Conservation (phyloP, 2,888 invertebrate genomes). For the Drosophila helvetica region DNA sequence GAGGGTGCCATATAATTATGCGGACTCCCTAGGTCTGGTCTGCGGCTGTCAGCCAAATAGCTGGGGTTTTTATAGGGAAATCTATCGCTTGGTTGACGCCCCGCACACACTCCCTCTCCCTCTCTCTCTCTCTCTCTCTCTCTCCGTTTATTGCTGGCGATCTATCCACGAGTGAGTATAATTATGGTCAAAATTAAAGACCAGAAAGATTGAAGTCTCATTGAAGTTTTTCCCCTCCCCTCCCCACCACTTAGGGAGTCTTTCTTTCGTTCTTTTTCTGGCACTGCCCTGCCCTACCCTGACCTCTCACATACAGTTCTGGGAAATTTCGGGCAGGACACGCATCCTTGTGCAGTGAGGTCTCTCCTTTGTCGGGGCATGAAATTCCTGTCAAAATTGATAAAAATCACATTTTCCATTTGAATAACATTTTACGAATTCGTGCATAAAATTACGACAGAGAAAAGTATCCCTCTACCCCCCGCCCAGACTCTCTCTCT, state of each 20-base stretch:
- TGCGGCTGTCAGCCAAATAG: constrained; percentile 57
- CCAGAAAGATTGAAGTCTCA: background rate
- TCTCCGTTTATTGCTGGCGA: constrained; percentile 2
- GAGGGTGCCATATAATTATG: constrained; percentile 71
- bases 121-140: constrained; percentile 25
- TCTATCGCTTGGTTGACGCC: constrained; percentile 56
- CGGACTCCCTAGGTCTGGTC: constrained; percentile 2
- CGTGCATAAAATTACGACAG: constrained; percentile 82
- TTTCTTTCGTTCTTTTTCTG: no score
- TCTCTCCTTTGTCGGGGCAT: constrained; percentile 49
- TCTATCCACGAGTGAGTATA: constrained; percentile 4
- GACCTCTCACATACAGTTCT: constrained; percentile 27
- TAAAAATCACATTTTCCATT: constrained; percentile 83
- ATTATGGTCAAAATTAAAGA: constrained; percentile 17
- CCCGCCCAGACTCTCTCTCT: background rate
- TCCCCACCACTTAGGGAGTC: background rate
- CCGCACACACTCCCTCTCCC: constrained; percentile 9
- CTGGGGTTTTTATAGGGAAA: constrained; percentile 72
- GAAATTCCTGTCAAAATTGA: constrained; percentile 82
- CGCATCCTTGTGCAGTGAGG: constrained; percentile 48
- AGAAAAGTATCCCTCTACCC: constrained; percentile 43
- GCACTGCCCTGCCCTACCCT: constrained; percentile 3
- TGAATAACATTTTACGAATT: constrained; percentile 83
- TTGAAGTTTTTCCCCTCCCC: background rate
- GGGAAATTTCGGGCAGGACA: constrained; percentile 31